phyloP scores from a whole-genome alignment of 2,888 invertebrate species.

The Andrena bucephala region DNA sequence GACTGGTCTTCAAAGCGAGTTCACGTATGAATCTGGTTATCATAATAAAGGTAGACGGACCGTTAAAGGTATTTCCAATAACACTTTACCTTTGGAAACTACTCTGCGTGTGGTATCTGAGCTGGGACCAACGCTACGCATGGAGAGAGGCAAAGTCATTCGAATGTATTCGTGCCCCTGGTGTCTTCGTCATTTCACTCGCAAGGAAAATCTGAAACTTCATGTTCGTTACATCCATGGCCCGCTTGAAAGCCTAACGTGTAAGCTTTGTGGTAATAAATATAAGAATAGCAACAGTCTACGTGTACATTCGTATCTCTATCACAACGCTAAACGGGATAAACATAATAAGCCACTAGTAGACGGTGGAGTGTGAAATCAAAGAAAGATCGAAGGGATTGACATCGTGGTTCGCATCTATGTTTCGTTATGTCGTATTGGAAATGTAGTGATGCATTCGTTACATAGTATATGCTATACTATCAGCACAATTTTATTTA shows the following conservation, averaged over 20 bases:
- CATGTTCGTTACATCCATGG: slow-evolving; percentile 91
- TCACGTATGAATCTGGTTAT: slow-evolving; percentile 59
- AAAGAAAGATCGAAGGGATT: not conserved
- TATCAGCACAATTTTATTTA: slow-evolving; percentile 43
- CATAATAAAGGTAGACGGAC: slow-evolving; percentile 77
- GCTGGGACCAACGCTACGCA: slow-evolving; percentile 81
- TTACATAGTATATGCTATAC: slow-evolving; percentile 37
- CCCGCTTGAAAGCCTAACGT: slow-evolving; percentile 89
- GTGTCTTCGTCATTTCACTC: slow-evolving; percentile 83
- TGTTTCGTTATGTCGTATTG: slow-evolving; percentile 28
- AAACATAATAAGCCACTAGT: slow-evolving; percentile 75
- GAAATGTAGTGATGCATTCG: slow-evolving; percentile 34
- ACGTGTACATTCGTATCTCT: slow-evolving; percentile 84
- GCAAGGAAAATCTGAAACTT: slow-evolving; percentile 88
- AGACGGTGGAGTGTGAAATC: slow-evolving; percentile 55
- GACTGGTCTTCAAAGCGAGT: slow-evolving; percentile 60
- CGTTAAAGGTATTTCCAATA: slow-evolving; percentile 80
- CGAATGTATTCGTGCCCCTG: slow-evolving; percentile 84
- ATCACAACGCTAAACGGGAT: slow-evolving; percentile 82
- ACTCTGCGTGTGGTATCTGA: slow-evolving; percentile 82
- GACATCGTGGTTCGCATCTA: slow-evolving; percentile 16
- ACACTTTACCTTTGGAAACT: slow-evolving; percentile 81
- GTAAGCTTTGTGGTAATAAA: slow-evolving; percentile 89
- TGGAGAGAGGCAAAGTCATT: slow-evolving; percentile 82
- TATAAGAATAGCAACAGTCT: slow-evolving; percentile 84